These are phyloP conservation scores for Akabosia matsudoensis DNA, from an alignment of 1,140 invertebrate genomes.

Conservation along the genomic window DNA sequence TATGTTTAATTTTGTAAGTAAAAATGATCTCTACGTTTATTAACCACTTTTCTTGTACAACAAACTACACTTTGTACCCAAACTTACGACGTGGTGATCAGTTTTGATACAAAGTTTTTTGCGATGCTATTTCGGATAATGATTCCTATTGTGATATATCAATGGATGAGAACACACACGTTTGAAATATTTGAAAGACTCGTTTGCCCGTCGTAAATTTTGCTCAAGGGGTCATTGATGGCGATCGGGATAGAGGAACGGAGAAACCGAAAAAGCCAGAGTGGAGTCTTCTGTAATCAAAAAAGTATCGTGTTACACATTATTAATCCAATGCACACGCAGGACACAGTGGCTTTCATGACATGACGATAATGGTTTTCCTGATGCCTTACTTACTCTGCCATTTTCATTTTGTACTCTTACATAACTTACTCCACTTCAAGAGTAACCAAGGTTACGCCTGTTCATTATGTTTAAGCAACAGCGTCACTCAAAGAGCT, in stretches of 20 bases:
- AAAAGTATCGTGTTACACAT: conserved; percentile 19
- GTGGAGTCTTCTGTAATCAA: neutral
- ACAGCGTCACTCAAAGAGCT: too few species aligned
- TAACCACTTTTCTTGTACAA: too few species aligned
- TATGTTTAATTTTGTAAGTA: too few species aligned
- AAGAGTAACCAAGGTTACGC: too few species aligned
- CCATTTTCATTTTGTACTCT: too few species aligned
- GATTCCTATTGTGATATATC: neutral
- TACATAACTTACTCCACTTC: neutral
- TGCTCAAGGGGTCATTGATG: neutral
- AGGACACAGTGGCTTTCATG: neutral
- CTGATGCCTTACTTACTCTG: neutral
- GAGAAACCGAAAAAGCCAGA: neutral
- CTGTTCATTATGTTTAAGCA: too few species aligned
- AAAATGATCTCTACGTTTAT: too few species aligned
- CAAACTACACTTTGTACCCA: too few species aligned
- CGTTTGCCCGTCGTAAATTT: neutral
- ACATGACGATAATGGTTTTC: conserved; percentile 1
- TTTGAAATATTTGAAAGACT: neutral
- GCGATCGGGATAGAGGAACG: neutral
- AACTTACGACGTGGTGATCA: too few species aligned
- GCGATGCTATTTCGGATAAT: neutral
- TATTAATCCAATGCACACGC: conserved; percentile 12
- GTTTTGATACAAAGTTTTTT: too few species aligned
- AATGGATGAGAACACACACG: neutral